These are phyloP conservation scores for Lordiphosa clarofinis DNA, from an alignment of 1,140 invertebrate species.

Conservation along the genomic window DNA sequence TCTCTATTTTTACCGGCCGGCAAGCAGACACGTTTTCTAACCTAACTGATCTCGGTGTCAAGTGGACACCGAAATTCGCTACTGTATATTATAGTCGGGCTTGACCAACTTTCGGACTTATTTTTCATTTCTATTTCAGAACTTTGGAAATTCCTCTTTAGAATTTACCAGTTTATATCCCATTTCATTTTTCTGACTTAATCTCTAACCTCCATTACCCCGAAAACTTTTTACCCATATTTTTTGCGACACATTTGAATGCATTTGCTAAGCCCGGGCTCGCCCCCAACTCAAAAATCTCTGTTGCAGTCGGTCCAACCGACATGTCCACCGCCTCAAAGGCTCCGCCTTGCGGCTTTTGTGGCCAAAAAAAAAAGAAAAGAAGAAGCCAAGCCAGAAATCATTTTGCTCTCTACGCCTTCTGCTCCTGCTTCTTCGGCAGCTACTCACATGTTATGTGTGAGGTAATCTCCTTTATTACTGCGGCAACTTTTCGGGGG, in stretches of 20 bases:
- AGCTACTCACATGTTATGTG: slow-evolving; percentile 63
- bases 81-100: no score
- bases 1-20: no score
- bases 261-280: slow-evolving; percentile 7
- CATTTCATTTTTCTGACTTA: slow-evolving; percentile 16
- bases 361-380: slow-evolving; percentile 10
- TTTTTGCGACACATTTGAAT: slow-evolving; percentile 25
- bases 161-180: no score
- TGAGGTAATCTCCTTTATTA: slow-evolving; percentile 75
- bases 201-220: slow-evolving; percentile 13
- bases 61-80: no score
- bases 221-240: slow-evolving; percentile 7
- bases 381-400: slow-evolving; percentile 22
- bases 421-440: slow-evolving; percentile 13
- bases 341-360: slow-evolving; percentile 32
- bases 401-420: slow-evolving; percentile 40
- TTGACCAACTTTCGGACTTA: no score
- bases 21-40: no score
- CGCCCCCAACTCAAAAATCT: slow-evolving; percentile 9
- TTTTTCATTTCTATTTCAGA: no score
- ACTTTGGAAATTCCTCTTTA: no score
- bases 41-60: no score
- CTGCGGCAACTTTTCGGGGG: slow-evolving; percentile 65
- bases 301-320: slow-evolving; percentile 22
- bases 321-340: slow-evolving; percentile 37